A percentile compares a stretch with the other conserved stretches of the same genome.
These are phyloP conservation scores for Sinocyclocheilus maitianheensis DNA, from an alignment of 2,113 vertebrate genomes.

Conservation along the genomic window DNA sequence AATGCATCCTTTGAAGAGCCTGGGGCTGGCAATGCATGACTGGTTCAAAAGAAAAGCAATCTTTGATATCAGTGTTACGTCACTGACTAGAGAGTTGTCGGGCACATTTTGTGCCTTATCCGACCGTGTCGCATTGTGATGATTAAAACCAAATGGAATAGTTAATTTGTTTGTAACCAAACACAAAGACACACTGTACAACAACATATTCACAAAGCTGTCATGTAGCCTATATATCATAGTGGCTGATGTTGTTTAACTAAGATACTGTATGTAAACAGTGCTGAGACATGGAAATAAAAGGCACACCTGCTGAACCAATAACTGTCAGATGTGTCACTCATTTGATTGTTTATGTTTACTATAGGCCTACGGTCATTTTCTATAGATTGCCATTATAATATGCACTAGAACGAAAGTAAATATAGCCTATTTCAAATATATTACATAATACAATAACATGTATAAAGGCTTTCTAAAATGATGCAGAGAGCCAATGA, in stretches of 20 bases:
- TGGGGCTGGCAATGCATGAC: neutral
- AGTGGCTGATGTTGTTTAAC: conserved; percentile 21
- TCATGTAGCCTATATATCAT: neutral
- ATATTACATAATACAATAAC: neutral
- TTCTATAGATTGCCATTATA: neutral
- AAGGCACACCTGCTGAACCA: conserved; percentile 38
- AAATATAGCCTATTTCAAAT: neutral
- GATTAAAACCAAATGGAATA: neutral
- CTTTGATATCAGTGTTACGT: conserved; percentile 16
- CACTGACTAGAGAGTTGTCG: neutral
- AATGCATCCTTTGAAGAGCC: neutral
- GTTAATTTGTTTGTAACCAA: neutral
- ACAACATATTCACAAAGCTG: conserved; percentile 36
- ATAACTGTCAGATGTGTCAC: neutral
- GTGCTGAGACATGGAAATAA: conserved; percentile 40
- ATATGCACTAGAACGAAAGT: neutral
- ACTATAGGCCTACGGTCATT: neutral
- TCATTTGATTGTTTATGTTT: neutral
- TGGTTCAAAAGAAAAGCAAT: conserved; percentile 38
- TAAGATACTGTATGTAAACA: conserved; percentile 40
- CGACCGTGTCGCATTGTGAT: neutral
- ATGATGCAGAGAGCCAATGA: neutral
- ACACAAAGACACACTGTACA: neutral
- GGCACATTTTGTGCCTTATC: conserved; percentile 2
- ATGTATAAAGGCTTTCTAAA: neutral